A percentile compares a stretch with the other conserved stretches of the same genome.
Conservation (phyloP, 2,113 vertebrate species). For the Plecturocebus donacophilus region DNA sequence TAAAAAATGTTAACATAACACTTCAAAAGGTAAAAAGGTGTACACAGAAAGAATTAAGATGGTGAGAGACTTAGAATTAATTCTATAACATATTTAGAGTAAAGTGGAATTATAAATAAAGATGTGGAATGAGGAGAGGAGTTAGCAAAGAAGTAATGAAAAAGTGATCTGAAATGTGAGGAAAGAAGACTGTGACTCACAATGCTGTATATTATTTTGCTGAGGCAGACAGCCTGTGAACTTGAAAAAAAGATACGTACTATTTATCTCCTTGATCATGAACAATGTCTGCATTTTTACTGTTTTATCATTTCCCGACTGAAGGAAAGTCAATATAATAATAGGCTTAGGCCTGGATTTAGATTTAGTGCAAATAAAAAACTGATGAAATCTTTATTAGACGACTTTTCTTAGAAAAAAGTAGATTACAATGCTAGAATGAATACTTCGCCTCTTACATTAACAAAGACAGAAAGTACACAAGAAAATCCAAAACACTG, state of each 20-base stretch:
- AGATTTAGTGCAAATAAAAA: constrained; percentile 24
- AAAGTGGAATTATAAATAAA: not conserved
- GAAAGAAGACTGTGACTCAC: not conserved
- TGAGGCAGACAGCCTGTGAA: not conserved
- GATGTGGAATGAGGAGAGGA: not conserved
- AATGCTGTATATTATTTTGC: not conserved
- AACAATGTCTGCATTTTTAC: not conserved
- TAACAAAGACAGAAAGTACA: not conserved
- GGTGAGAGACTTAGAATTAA: not conserved
- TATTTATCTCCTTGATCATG: constrained; percentile 13
- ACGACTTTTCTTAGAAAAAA: constrained; percentile 6
- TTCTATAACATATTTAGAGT: constrained; percentile 18
- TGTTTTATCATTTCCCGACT: not conserved
- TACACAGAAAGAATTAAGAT: not conserved
- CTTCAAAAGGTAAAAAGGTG: not conserved
- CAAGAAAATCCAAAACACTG: constrained; percentile 25
- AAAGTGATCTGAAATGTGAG: not conserved
- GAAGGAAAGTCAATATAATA: constrained; percentile 21
- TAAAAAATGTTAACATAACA: constrained; percentile 5
- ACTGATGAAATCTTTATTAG: not conserved
- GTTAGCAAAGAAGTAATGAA: not conserved
- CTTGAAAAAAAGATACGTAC: constrained; percentile 28
- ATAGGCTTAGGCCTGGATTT: not conserved
- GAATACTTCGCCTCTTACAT: constrained; percentile 8
- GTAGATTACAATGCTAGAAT: not conserved